Conservation (phyloP, 2,888 invertebrate genomes). For the Caenorhabditis sinica region DNA sequence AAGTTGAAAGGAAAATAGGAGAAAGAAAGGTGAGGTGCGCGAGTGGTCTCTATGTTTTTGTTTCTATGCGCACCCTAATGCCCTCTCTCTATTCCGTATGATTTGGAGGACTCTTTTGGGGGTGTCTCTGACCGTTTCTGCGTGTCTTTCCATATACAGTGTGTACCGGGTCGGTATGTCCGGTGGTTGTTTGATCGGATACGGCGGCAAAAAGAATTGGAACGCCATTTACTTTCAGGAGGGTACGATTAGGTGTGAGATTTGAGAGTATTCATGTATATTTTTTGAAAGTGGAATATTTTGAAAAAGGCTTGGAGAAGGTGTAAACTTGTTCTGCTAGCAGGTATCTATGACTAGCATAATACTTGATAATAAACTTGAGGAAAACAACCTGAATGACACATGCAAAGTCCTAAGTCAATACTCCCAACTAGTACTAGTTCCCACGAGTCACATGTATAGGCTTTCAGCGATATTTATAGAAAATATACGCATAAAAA, state of each 20-base stretch:
- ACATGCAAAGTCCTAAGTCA: too few relatives aligned
- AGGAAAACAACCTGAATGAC: too few relatives aligned
- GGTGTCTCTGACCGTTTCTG: constrained; percentile 55
- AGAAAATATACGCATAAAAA: too few relatives aligned
- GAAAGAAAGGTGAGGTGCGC: constrained; percentile 51
- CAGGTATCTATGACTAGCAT: too few relatives aligned
- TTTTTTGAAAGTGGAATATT: background rate
- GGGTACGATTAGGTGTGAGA: constrained; percentile 5
- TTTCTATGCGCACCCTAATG: constrained; percentile 60
- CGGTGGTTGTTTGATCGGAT: constrained; percentile 61
- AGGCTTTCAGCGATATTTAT: too few relatives aligned
- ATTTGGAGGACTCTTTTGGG: constrained; percentile 55
- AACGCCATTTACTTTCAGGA: constrained; percentile 47
- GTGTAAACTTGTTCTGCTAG: background rate
- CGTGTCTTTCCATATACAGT: constrained; percentile 45
- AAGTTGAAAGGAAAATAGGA: constrained; percentile 27
- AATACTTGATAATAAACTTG: too few relatives aligned
- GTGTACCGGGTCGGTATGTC: background rate
- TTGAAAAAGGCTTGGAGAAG: background rate
- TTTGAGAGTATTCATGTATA: background rate
- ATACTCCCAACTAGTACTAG: too few relatives aligned
- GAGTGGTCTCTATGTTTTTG: constrained; percentile 58
- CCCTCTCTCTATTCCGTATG: constrained; percentile 39
- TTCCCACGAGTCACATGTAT: too few relatives aligned
- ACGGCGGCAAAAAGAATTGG: constrained; percentile 21